Percentiles rank a stretch among this genome's conserved stretches.
Evolutionary conservation across 2,113 vertebrate genomes (phyloP).

Genomic region (Pomatostomus ruficeps): DNA sequence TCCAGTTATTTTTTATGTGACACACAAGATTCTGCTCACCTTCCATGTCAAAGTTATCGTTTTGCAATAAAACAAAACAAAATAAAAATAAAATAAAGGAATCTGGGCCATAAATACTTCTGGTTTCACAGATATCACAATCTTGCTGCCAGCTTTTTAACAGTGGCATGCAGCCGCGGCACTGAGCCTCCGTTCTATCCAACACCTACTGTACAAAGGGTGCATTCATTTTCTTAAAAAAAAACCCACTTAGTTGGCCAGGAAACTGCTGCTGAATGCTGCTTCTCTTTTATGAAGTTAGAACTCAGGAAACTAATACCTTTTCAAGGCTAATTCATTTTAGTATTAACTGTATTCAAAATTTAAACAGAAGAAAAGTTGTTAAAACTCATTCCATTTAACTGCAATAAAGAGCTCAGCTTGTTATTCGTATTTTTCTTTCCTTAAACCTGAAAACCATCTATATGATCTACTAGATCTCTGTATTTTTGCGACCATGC

Average conservation of each 20-base stretch:
- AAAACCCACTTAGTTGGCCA: neutral
- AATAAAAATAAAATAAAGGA: neutral
- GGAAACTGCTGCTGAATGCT: neutral
- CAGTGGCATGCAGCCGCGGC: neutral
- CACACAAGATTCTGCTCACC: neutral
- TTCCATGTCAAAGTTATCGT: neutral
- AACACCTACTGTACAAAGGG: neutral
- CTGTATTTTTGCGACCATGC: neutral
- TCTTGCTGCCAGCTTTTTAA: neutral
- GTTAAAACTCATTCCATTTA: conserved; percentile 2
- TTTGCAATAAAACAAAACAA: neutral
- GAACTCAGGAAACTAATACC: neutral
- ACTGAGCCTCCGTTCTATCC: neutral
- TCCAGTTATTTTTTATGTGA: neutral
- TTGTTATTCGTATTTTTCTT: neutral
- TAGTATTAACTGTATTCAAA: neutral
- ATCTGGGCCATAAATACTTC: neutral
- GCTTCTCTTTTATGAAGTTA: neutral
- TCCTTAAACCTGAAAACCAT: neutral
- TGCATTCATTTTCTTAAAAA: neutral
- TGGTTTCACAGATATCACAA: neutral
- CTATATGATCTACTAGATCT: neutral
- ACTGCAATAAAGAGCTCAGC: neutral
- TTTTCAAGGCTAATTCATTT: neutral
- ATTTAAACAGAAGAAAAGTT: neutral